Conservation (phyloP, 2,113 vertebrate species). For the Lipotes vexillifer region DNA sequence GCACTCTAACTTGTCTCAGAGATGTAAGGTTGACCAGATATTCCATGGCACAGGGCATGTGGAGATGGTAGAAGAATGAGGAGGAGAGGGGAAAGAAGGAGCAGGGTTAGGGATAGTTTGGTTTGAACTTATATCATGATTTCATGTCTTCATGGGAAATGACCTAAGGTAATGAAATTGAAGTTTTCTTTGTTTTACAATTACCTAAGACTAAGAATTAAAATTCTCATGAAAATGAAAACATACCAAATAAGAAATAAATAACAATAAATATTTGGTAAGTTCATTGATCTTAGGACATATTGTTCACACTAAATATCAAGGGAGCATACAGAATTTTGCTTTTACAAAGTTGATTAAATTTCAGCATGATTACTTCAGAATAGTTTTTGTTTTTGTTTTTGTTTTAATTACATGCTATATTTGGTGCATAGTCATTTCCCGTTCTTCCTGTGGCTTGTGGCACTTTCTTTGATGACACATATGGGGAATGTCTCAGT, state of each 20-base stretch:
- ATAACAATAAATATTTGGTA: neutral
- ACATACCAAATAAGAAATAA: neutral
- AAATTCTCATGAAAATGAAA: neutral
- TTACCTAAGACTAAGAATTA: neutral
- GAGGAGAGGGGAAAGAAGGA: neutral
- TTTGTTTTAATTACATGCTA: neutral
- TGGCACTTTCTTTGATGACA: neutral
- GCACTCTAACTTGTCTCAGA: neutral
- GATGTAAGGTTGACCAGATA: neutral
- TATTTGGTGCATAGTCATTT: neutral
- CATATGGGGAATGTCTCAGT: neutral
- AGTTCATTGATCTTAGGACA: neutral
- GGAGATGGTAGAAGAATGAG: neutral
- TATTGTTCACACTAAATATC: neutral
- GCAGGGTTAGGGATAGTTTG: neutral
- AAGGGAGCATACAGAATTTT: neutral
- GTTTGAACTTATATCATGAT: neutral
- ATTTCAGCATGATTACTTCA: neutral
- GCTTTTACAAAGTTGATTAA: neutral
- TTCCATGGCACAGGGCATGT: neutral
- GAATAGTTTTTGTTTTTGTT: neutral
- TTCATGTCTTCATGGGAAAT: neutral
- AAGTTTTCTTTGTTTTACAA: neutral
- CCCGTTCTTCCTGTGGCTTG: fast-evolving
- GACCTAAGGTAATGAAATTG: neutral